Conservation (phyloP, 2,113 vertebrate genomes). For the Paedocypris sp. region DNA sequence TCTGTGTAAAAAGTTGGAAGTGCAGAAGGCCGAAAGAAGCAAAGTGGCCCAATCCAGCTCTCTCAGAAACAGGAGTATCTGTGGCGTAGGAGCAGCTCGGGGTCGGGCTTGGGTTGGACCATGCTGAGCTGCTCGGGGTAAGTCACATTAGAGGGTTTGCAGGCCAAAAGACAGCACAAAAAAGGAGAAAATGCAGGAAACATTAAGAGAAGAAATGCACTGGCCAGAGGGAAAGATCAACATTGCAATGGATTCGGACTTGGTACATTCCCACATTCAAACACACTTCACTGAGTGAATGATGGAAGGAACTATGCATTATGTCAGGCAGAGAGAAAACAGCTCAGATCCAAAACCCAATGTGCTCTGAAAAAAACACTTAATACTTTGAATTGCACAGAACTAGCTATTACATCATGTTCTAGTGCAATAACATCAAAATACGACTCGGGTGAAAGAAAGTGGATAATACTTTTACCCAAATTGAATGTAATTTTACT, state of each 20-base stretch:
- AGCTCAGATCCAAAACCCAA: background rate
- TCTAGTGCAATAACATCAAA: no score
- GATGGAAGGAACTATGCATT: background rate
- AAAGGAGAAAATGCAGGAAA: constrained; percentile 35
- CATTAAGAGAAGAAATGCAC: constrained; percentile 28
- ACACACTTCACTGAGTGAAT: constrained; percentile 6
- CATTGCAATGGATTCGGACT: constrained; percentile 26
- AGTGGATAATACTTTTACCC: no score
- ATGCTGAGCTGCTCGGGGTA: constrained; percentile 57
- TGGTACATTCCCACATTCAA: background rate
- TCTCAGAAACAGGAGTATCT: constrained; percentile 68
- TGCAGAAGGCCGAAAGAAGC: constrained; percentile 17
- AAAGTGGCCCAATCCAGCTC: constrained; percentile 20
- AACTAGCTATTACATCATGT: no score
- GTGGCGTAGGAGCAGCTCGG: constrained; percentile 60
- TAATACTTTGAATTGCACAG: no score
- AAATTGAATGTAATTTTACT: no score
- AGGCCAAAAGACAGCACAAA: constrained; percentile 23
- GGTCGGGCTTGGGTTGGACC: constrained; percentile 56
- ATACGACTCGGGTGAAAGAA: no score
- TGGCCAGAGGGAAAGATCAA: constrained; percentile 23
- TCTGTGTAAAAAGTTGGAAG: constrained; percentile 10
- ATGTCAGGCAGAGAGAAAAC: background rate
- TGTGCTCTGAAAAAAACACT: no score
- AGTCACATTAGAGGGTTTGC: constrained; percentile 27